These are phyloP conservation scores for Apodemus sylvaticus DNA, from an alignment of 2,113 vertebrate genomes.

Conservation along the genomic window DNA sequence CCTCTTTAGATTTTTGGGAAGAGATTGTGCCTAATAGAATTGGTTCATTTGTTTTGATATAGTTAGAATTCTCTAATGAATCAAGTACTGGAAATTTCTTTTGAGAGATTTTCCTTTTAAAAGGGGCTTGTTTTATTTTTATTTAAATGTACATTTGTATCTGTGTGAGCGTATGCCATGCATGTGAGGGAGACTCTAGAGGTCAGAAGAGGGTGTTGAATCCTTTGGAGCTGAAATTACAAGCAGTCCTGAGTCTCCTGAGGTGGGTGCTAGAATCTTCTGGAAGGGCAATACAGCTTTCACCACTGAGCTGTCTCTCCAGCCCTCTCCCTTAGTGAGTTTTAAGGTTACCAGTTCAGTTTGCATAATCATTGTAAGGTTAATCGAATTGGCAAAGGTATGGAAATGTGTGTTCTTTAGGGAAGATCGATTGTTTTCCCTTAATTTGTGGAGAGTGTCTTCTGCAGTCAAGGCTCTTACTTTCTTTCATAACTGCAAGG, in stretches of 20 bases:
- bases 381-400: conserved; percentile 23
- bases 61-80: conserved; percentile 44
- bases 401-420: not conserved
- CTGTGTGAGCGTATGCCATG: not conserved
- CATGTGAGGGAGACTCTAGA: too few species aligned
- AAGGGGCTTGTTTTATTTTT: not conserved
- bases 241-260: not conserved
- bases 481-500: not conserved
- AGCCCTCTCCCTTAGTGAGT: not conserved
- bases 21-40: not conserved
- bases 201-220: not conserved
- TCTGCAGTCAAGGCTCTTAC: not conserved
- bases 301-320: not conserved
- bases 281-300: not conserved
- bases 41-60: not conserved
- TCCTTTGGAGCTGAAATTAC: not conserved
- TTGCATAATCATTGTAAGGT: not conserved
- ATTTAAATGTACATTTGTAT: not conserved
- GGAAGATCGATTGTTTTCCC: not conserved
- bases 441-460: not conserved
- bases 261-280: not conserved
- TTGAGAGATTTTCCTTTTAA: not conserved
- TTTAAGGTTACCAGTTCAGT: conserved; percentile 50
- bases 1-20: not conserved
- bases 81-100: conserved; percentile 2